Evolutionary conservation across 1,140 invertebrate species (phyloP).

Genomic region (Bombyx mandarina): DNA sequence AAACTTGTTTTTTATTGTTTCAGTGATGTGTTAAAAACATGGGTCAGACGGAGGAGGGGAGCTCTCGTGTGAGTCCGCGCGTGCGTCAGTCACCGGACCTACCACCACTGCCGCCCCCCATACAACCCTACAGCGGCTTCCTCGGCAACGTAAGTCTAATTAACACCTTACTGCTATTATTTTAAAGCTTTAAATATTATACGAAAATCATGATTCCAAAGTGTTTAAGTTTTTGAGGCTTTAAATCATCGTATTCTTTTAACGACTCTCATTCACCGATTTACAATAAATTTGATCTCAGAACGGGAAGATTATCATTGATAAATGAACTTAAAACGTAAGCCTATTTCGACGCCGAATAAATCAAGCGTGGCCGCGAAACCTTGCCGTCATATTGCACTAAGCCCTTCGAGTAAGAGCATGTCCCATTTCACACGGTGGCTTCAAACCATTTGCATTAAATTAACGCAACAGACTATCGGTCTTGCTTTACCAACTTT

Average conservation of each 20-base stretch:
- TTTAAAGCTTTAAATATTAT: background rate
- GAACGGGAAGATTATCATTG: too few species aligned
- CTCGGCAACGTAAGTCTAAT: constrained; percentile 69
- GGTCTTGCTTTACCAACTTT: constrained; percentile 55
- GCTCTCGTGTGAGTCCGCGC: constrained; percentile 12
- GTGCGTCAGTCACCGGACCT: constrained; percentile 39
- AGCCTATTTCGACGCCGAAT: too few species aligned
- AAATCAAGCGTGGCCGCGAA: too few species aligned
- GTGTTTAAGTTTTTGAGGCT: background rate
- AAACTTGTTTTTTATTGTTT: constrained; percentile 2
- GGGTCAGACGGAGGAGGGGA: constrained; percentile 41
- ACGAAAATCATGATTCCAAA: background rate
- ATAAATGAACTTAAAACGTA: too few species aligned
- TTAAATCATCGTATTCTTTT: too few species aligned
- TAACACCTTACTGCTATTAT: background rate
- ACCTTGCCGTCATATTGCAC: too few species aligned
- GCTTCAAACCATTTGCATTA: constrained; percentile 23
- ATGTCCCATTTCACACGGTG: constrained; percentile 16
- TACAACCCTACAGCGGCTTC: constrained; percentile 73
- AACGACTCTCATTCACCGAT: too few species aligned
- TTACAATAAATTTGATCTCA: too few species aligned
- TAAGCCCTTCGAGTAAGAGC: constrained; percentile 4
- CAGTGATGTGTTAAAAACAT: constrained; percentile 43
- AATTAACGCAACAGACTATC: constrained; percentile 31
- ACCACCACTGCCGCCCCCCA: constrained; percentile 68